phyloP scores from a whole-genome alignment of 2,888 invertebrate genomes.

The Cryptocephalus primarius region DNA sequence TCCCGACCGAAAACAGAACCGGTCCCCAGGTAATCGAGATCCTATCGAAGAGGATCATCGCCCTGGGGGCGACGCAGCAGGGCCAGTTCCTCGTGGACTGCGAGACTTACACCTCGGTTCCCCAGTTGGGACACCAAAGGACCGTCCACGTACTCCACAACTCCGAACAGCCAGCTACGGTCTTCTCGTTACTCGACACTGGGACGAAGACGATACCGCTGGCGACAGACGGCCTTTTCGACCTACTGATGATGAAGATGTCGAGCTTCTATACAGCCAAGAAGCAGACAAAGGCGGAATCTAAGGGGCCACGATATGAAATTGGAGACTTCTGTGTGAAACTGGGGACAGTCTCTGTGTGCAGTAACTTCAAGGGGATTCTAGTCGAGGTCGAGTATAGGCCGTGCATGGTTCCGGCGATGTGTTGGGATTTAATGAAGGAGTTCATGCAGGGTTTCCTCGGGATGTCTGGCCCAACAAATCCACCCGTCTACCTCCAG shows the following conservation, averaged over 20 bases:
- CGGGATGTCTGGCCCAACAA: slow-evolving; percentile 61
- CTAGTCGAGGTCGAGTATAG: slow-evolving; percentile 89
- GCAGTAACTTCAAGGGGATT: slow-evolving; percentile 87
- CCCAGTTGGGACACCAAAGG: slow-evolving; percentile 64
- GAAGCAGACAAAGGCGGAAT: slow-evolving; percentile 74
- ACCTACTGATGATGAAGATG: slow-evolving; percentile 82
- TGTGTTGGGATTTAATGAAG: slow-evolving; percentile 83
- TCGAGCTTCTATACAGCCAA: slow-evolving; percentile 80
- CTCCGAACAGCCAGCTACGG: slow-evolving; percentile 90
- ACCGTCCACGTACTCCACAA: slow-evolving; percentile 91
- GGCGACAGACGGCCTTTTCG: slow-evolving; percentile 84
- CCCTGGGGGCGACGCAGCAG: slow-evolving; percentile 75
- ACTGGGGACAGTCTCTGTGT: slow-evolving; percentile 85
- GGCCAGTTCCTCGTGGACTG: slow-evolving; percentile 92
- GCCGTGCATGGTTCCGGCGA: slow-evolving; percentile 77
- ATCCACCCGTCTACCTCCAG: slow-evolving; percentile 63
- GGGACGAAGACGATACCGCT: slow-evolving; percentile 78
- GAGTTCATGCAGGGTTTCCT: slow-evolving; percentile 88
- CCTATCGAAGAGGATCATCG: slow-evolving; percentile 71
- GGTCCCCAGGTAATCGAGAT: slow-evolving; percentile 83
- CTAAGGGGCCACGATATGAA: slow-evolving; percentile 79
- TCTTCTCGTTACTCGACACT: slow-evolving; percentile 83
- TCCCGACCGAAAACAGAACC: slow-evolving; percentile 78
- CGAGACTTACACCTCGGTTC: slow-evolving; percentile 79
- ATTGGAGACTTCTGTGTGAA: slow-evolving; percentile 90